phyloP scores from a whole-genome alignment of 2,888 invertebrate species.

The Hylaea fasciaria region DNA sequence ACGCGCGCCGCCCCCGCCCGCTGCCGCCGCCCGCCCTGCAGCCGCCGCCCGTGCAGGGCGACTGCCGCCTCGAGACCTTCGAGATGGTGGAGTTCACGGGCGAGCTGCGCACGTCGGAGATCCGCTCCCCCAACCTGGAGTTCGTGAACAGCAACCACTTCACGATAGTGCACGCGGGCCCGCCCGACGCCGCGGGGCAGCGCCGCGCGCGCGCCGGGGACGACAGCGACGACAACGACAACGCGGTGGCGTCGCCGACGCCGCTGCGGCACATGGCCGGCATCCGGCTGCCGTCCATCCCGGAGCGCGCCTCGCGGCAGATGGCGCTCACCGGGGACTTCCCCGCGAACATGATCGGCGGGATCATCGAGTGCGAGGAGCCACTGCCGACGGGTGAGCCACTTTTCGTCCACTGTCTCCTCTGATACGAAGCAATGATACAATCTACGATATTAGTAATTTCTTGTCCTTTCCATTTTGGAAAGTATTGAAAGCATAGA shows the following conservation, averaged over 20 bases:
- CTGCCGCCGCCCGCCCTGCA: slow-evolving; percentile 84
- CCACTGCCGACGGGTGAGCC: slow-evolving; percentile 92
- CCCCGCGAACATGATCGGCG: slow-evolving; percentile 82
- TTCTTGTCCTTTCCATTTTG: no score
- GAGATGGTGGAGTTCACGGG: slow-evolving; percentile 81
- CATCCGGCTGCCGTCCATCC: slow-evolving; percentile 92
- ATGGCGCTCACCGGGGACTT: slow-evolving; percentile 84
- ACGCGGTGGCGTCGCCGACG: slow-evolving; percentile 83
- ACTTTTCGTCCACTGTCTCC: neutral
- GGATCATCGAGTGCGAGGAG: slow-evolving; percentile 88
- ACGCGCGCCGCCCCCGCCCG: slow-evolving; percentile 88
- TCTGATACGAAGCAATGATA: no score
- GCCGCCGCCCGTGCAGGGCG: slow-evolving; percentile 79
- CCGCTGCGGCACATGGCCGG: slow-evolving; percentile 89
- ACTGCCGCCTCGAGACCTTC: slow-evolving; percentile 61
- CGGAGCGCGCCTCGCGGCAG: slow-evolving; percentile 87
- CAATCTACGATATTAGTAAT: no score
- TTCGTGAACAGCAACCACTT: slow-evolving; percentile 85
- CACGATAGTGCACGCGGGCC: slow-evolving; percentile 81
- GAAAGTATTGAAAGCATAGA: no score
- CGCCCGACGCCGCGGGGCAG: slow-evolving; percentile 79
- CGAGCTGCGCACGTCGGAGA: slow-evolving; percentile 80
- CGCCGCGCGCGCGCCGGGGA: slow-evolving; percentile 71
- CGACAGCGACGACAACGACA: slow-evolving; percentile 77
- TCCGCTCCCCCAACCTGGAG: slow-evolving; percentile 82